Evolutionary conservation across 2,797 vertebrate species (phyloP), one percentile per base, ranked within the genome.

Genomic region (Neosalanx taihuensis): DNA sequence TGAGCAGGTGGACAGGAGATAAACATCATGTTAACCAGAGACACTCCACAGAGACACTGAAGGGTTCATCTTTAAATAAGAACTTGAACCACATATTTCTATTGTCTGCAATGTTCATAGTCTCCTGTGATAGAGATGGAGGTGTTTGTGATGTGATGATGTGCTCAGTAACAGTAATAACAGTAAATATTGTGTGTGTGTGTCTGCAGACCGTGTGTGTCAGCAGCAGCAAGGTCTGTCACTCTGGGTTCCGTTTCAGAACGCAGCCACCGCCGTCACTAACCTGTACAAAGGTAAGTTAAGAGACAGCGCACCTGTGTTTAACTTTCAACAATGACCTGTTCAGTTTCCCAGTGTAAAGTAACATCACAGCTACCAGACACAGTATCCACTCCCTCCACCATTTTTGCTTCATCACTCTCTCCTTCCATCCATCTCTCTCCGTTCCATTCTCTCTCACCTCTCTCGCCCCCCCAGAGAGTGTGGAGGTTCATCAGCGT

Each of bases 181-280:
- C 29, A 3, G 29, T 61, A 53, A 9, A 9, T 63, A 12, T 81
- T 26, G 23, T 26, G 23, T 26, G 26, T 64, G 15, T 57, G 66
- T n/a, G 35, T 71, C 37, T 62, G 49, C 93, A 99, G 97, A 99
- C 90, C 90, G 97, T 75, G 97, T 98, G 80, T 99, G 97, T 92
- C 97, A 99, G 88, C 97, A 98, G 88, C 97, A 98, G 88, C 97
- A 99, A 89, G 96, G 97, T 74, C 94, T 98, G 70, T 98, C 97
- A 74, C 94, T 99, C 69, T 99, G 97, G 97, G 95, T 96, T 73
- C 97, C 97, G 62, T 99, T 99, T 89, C 97, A 99, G 89, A 99
- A 98, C 73, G 97, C 97, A 64, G 97, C 97, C 83, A 98, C 97
- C 59, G 97, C 97, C 30, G 97, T 99, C 92, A 99, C 97, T 83